phyloP scores from a whole-genome alignment of 2,113 vertebrate species.

The Megaleporinus macrocephalus region DNA sequence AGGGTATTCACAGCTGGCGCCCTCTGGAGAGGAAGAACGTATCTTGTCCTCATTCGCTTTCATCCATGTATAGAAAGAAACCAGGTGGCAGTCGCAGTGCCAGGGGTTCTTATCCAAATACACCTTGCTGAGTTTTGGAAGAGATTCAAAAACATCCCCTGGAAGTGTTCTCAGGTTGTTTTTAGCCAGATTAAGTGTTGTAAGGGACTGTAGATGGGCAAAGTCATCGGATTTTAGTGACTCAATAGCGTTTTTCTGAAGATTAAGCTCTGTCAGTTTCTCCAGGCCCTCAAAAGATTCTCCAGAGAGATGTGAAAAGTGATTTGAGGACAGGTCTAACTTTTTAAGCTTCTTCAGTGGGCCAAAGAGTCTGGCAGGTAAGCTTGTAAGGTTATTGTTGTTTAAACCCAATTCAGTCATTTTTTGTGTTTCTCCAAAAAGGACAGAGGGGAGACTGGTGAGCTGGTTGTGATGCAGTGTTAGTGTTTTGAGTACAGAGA shows the following conservation, averaged over 20 bases:
- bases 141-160: slow-evolving; percentile 60
- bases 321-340: slow-evolving; percentile 76
- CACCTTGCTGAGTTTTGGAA: slow-evolving; percentile 69
- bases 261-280: slow-evolving; percentile 73
- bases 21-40: slow-evolving; percentile 35
- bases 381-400: slow-evolving; percentile 70
- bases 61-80: slow-evolving; percentile 70
- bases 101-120: slow-evolving; percentile 79
- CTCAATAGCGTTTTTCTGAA: slow-evolving; percentile 70
- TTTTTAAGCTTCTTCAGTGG: slow-evolving; percentile 72
- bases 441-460: slow-evolving; percentile 63
- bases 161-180: slow-evolving; percentile 72
- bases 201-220: slow-evolving; percentile 67
- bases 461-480: slow-evolving; percentile 73
- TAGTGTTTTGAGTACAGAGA: slow-evolving; percentile 71
- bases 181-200: slow-evolving; percentile 66
- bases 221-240: slow-evolving; percentile 66
- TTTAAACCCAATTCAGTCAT: slow-evolving; percentile 72
- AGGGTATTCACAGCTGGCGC: slow-evolving; percentile 70
- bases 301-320: slow-evolving; percentile 66
- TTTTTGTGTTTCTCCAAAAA: slow-evolving; percentile 73
- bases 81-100: slow-evolving; percentile 84
- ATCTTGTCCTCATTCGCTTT: slow-evolving; percentile 60
- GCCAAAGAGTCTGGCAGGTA: slow-evolving; percentile 71
- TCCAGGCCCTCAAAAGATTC: slow-evolving; percentile 74